Conservation (phyloP, 1,140 invertebrate species). For the Chlorops oryzae region DNA sequence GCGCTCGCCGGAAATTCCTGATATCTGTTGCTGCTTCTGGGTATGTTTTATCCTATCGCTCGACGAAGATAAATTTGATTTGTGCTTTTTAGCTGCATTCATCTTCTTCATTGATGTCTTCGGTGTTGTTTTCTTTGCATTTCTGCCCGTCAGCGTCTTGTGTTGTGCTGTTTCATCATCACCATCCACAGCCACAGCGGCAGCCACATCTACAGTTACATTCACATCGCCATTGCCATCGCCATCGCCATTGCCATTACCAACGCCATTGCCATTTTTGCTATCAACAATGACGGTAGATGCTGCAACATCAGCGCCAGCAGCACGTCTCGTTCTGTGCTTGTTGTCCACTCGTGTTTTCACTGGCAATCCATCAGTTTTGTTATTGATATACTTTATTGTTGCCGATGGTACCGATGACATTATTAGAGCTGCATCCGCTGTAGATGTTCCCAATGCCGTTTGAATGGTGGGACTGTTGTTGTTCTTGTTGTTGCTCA, state of each 20-base stretch:
- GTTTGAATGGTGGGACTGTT: conserved; percentile 1
- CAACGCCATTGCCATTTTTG: conserved; percentile 11
- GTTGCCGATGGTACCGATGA: no score
- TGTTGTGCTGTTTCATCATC: conserved; percentile 9
- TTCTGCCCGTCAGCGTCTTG: conserved; percentile 4
- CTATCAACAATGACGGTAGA: no score
- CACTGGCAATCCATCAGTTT: conserved; percentile 40
- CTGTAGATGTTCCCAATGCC: no score
- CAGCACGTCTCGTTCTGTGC: conserved; percentile 26
- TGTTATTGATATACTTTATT: conserved; percentile 32
- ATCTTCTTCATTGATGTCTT: conserved; percentile 3
- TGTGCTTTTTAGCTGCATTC: conserved; percentile 19
- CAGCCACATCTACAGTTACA: not conserved
- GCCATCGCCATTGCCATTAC: conserved; percentile 14
- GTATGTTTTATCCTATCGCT: conserved; percentile 18
- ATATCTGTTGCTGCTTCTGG: conserved; percentile 18
- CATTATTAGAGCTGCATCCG: no score
- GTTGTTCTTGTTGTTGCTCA: conserved; percentile 9
- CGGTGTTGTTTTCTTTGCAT: conserved; percentile 10
- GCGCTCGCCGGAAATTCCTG: conserved; percentile 20
- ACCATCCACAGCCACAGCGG: not conserved
- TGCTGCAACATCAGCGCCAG: conserved; percentile 13
- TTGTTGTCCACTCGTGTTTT: conserved; percentile 23
- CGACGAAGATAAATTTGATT: conserved; percentile 48
- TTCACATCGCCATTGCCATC: conserved; percentile 8